Evolutionary conservation across 1,140 invertebrate species (phyloP).

Genomic region (Drosophila azteca): DNA sequence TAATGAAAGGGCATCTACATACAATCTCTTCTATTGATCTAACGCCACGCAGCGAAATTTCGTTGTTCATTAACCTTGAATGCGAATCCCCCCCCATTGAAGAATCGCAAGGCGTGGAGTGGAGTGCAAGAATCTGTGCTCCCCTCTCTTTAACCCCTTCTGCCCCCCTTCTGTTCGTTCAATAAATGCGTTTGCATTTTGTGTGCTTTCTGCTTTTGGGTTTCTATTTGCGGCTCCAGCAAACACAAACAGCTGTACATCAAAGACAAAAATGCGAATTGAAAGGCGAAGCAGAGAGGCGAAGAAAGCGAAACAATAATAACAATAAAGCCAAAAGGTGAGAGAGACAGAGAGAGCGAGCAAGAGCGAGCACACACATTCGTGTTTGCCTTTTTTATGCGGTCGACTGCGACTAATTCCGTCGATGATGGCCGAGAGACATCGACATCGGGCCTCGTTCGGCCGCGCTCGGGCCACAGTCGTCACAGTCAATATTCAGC

Average conservation of each 20-base stretch:
- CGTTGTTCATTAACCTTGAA: too few species aligned
- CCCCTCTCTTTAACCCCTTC: background rate
- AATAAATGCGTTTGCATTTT: constrained; percentile 27
- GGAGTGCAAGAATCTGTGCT: too few species aligned
- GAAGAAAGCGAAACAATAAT: constrained; percentile 36
- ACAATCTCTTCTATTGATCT: too few species aligned
- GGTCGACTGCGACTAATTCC: constrained; percentile 53
- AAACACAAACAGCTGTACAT: constrained; percentile 57
- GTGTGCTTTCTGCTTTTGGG: constrained; percentile 27
- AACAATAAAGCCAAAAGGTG: constrained; percentile 57
- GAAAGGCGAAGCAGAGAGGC: constrained; percentile 16
- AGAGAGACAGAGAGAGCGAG: constrained; percentile 24
- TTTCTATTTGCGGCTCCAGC: constrained; percentile 66
- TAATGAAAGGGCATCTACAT: too few species aligned
- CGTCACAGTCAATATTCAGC: constrained; percentile 65
- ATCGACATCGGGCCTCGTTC: constrained; percentile 3
- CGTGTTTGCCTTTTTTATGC: constrained; percentile 48
- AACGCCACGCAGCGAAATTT: too few species aligned
- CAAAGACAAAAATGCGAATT: constrained; percentile 13
- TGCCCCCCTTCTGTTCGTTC: background rate
- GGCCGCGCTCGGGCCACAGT: constrained; percentile 42
- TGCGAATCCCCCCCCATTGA: too few species aligned
- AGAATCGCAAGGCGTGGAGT: too few species aligned
- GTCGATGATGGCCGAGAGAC: constrained; percentile 67
- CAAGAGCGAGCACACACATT: constrained; percentile 4